A percentile compares a stretch with the other conserved stretches of the same genome.
phyloP scores from a whole-genome alignment of 2,888 invertebrate genomes.

The Nebria brevicollis region DNA sequence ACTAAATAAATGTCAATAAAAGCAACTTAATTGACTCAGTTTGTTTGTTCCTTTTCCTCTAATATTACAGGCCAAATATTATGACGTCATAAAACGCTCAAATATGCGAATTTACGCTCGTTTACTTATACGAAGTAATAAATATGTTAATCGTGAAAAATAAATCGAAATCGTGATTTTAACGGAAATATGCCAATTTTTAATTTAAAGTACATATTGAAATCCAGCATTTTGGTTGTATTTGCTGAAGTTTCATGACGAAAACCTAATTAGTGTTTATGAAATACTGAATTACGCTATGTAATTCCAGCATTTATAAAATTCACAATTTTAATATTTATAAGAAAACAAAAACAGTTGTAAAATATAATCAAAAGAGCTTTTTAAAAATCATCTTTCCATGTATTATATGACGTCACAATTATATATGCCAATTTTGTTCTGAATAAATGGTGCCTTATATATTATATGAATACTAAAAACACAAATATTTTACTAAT shows the following conservation, averaged over 20 bases:
- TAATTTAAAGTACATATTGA: no score
- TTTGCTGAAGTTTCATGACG: no score
- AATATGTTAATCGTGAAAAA: no score
- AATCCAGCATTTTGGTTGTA: no score
- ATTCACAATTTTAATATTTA: no score
- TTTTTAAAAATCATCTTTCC: background rate
- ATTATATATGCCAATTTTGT: background rate
- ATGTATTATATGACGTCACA: background rate
- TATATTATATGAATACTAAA: slow-evolving; percentile 39
- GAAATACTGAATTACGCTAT: no score
- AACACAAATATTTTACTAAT: slow-evolving; percentile 43
- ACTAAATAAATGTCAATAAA: slow-evolving; percentile 1
- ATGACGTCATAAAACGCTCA: background rate
- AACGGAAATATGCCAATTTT: no score
- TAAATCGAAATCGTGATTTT: no score
- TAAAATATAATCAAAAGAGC: no score
- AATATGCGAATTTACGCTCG: background rate
- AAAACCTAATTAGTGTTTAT: no score
- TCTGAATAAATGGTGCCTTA: slow-evolving; percentile 26
- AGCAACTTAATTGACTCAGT: background rate
- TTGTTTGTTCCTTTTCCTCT: background rate
- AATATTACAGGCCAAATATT: background rate
- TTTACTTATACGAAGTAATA: background rate
- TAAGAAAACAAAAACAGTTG: no score
- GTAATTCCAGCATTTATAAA: no score